Conservation (phyloP, 2,113 vertebrate species). For the Circaetus gallicus region DNA sequence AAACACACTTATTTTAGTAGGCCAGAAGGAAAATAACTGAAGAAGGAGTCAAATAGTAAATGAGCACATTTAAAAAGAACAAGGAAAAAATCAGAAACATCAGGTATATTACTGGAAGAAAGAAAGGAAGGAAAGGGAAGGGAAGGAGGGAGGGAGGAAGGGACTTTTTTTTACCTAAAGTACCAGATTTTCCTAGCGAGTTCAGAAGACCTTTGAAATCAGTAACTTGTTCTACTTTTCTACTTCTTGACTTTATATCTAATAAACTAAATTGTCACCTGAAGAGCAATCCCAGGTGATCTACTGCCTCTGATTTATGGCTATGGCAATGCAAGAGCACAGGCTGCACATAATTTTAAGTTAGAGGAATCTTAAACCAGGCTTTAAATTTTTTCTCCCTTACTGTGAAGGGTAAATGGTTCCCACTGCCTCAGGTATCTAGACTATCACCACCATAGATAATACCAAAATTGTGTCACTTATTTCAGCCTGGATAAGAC, state of each 20-base stretch:
- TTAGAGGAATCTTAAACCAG: not conserved
- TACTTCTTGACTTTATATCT: not conserved
- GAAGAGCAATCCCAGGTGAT: not conserved
- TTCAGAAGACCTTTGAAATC: not conserved
- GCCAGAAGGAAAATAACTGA: not conserved
- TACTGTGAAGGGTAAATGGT: not conserved
- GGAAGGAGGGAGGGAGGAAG: too few species aligned
- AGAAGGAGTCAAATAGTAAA: not conserved
- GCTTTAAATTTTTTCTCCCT: not conserved
- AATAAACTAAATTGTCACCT: not conserved
- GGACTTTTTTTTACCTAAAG: not conserved
- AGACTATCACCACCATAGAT: not conserved
- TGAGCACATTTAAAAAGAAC: not conserved
- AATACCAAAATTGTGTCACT: not conserved
- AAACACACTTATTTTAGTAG: not conserved
- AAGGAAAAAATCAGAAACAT: not conserved
- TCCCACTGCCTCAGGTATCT: not conserved
- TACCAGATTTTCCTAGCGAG: not conserved
- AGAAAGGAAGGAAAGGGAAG: too few species aligned
- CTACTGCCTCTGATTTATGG: not conserved
- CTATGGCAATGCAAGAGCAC: not conserved
- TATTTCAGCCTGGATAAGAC: not conserved
- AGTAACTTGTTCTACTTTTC: not conserved
- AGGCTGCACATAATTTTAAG: not conserved
- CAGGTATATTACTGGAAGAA: not conserved